Conservation (phyloP, 30 jellyfish, hydroid and myxozoan genomes). For the Aurelia sp. region DNA sequence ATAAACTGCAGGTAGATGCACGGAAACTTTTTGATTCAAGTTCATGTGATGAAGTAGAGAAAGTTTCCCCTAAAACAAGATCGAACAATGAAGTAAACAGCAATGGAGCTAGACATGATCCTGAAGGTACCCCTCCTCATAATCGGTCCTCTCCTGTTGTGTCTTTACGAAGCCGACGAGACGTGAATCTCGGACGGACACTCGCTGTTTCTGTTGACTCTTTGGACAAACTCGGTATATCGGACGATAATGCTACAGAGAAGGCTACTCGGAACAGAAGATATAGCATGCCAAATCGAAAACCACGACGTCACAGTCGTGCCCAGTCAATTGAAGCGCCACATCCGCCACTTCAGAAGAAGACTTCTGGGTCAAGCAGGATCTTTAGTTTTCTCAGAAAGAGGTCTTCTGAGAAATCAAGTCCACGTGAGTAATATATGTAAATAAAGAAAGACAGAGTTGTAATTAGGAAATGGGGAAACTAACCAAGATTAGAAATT, state of each 20-base stretch:
- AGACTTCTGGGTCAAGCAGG: conserved; percentile 35
- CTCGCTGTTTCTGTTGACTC: conserved; percentile 66
- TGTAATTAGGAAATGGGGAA: too few species aligned
- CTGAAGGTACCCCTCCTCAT: background rate
- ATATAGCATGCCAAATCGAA: conserved; percentile 60
- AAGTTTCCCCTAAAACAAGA: background rate
- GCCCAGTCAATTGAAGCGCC: conserved; percentile 50
- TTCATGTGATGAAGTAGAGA: background rate
- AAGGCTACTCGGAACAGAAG: conserved; percentile 22
- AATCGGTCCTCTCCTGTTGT: conserved; percentile 5
- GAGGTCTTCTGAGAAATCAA: conserved; percentile 14
- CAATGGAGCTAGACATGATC: background rate
- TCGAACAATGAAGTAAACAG: background rate
- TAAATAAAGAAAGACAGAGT: background rate
- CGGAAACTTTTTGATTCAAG: conserved; percentile 5
- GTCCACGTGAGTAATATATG: conserved; percentile 43
- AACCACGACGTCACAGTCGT: conserved; percentile 45
- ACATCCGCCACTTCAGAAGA: conserved; percentile 54
- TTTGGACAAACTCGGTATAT: conserved; percentile 40
- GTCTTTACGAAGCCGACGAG: background rate
- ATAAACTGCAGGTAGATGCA: background rate
- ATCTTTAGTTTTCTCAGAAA: conserved; percentile 47
- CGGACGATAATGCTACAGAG: conserved; percentile 13
- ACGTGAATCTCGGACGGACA: conserved; percentile 2
- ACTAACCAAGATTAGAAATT: too few species aligned